Percentiles rank a stretch among this genome's conserved stretches.
phyloP scores from a whole-genome alignment of 1,140 invertebrate genomes.

The Macrostomum lignano region DNA sequence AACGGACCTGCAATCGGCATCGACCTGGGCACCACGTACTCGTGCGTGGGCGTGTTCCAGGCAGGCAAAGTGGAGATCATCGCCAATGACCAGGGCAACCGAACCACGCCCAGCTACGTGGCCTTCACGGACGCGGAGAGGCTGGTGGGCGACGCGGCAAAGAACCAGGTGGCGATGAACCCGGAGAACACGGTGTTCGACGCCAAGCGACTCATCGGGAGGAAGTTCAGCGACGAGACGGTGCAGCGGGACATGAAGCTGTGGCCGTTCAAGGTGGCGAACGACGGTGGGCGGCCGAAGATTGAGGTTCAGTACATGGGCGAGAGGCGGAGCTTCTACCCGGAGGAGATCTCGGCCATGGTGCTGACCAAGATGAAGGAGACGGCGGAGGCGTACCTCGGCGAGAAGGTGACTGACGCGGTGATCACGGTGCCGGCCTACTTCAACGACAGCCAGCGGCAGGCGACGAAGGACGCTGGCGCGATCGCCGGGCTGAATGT shows the following conservation, averaged over 20 bases:
- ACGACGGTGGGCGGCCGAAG: constrained; percentile 49
- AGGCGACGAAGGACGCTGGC: constrained; percentile 32
- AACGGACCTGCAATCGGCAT: constrained; percentile 17
- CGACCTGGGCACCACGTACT: constrained; percentile 43
- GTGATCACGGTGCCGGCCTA: too few relatives aligned
- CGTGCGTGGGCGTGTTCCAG: constrained; percentile 30
- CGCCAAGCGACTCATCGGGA: constrained; percentile 52
- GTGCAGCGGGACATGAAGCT: constrained; percentile 37
- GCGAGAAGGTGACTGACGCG: constrained; percentile 38
- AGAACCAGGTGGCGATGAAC: constrained; percentile 45
- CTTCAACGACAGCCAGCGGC: constrained; percentile 31
- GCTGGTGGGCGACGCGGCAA: constrained; percentile 46
- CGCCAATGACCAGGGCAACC: constrained; percentile 63
- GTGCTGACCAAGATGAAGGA: constrained; percentile 55
- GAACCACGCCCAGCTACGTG: constrained; percentile 60
- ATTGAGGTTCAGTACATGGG: constrained; percentile 51
- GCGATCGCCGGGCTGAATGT: constrained; percentile 32
- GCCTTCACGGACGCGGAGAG: constrained; percentile 62
- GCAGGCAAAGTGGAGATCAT: constrained; percentile 64
- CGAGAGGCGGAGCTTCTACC: constrained; percentile 69
- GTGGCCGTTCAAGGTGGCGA: constrained; percentile 44
- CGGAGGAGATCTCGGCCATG: constrained; percentile 66
- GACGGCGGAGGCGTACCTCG: constrained; percentile 77
- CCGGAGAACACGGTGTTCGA: constrained; percentile 77
- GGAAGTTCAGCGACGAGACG: constrained; percentile 41